phyloP scores from a whole-genome alignment of 1,140 invertebrate genomes.

The Pogonomyrmex californicus region DNA sequence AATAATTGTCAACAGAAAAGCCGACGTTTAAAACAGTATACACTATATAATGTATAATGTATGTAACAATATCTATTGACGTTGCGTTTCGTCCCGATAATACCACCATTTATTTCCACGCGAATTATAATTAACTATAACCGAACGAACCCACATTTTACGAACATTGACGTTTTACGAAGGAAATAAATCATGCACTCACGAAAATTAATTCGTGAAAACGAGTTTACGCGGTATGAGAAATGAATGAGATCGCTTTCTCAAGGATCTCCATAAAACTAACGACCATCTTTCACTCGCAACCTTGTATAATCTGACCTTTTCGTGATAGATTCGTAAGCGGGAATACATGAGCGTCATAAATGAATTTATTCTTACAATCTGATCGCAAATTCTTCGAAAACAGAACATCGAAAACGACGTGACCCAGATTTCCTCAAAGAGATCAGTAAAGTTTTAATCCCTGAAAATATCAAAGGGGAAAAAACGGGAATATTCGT shows the following conservation, averaged over 20 bases:
- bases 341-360: not conserved
- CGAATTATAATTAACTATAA: not conserved
- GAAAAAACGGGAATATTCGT: not conserved
- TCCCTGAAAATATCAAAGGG: not conserved
- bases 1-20: not conserved
- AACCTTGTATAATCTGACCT: conserved; percentile 16
- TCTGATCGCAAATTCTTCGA: not conserved
- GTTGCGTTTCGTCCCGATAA: not conserved
- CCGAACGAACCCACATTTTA: not conserved
- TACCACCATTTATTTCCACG: not conserved
- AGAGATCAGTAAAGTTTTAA: not conserved
- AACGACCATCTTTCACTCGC: not conserved
- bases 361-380: not conserved
- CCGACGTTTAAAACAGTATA: not conserved
- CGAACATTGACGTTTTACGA: not conserved
- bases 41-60: not conserved
- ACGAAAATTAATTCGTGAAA: conserved; percentile 13
- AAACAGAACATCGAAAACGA: not conserved
- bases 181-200: conserved; percentile 7
- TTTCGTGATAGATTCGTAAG: not conserved
- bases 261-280: not conserved
- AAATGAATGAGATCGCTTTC: not conserved
- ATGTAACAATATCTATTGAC: not conserved
- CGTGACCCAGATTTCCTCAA: not conserved
- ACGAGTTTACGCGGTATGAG: not conserved